Conservation (phyloP, 2,113 vertebrate genomes). For the Phrynosoma blainvillii region DNA sequence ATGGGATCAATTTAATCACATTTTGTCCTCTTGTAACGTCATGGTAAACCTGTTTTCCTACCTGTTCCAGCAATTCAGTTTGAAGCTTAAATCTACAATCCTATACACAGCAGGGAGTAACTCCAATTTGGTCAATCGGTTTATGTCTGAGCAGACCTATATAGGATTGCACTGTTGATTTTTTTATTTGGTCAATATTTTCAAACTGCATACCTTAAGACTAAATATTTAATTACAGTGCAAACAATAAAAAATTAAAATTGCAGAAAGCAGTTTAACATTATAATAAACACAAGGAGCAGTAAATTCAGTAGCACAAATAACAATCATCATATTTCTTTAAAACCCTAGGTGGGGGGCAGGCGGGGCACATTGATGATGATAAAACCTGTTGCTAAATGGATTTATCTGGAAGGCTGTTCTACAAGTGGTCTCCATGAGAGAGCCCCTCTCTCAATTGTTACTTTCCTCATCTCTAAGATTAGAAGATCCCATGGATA, state of each 20-base stretch:
- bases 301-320: not conserved
- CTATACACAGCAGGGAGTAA: not conserved
- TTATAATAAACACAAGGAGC: too few relatives aligned
- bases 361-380: too few relatives aligned
- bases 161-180: not conserved
- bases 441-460: conserved; percentile 7
- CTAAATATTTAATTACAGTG: not conserved
- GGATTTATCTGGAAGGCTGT: not conserved
- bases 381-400: not conserved
- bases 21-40: conserved; percentile 30
- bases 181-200: conserved; percentile 22
- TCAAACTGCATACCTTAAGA: not conserved
- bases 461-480: too few relatives aligned
- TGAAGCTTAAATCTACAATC: conserved; percentile 19
- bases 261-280: not conserved
- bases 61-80: conserved; percentile 5
- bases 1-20: conserved; percentile 1
- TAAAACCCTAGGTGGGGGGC: not conserved
- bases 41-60: conserved; percentile 36
- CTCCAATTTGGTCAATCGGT: not conserved
- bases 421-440: not conserved
- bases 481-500: too few relatives aligned
- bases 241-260: not conserved
- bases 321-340: not conserved
- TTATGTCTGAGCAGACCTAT: not conserved